phyloP scores from a whole-genome alignment of 2,888 invertebrate genomes.

The Teleiodes luculella region DNA sequence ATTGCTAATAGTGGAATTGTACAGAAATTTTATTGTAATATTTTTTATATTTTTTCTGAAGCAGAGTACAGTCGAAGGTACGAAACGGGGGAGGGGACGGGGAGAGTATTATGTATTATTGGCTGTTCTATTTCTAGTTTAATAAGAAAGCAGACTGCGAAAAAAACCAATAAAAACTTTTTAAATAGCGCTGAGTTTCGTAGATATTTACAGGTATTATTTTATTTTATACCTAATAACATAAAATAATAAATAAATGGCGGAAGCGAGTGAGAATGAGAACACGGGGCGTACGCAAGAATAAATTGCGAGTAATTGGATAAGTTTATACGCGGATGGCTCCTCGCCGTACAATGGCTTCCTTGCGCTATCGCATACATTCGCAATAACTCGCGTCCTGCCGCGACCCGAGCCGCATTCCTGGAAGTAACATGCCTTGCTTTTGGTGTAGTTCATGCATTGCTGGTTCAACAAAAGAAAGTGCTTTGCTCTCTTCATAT shows the following conservation, averaged over 20 bases:
- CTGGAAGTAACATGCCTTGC: neutral
- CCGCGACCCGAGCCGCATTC: constrained; percentile 31
- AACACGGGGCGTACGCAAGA: neutral
- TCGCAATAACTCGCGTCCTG: constrained; percentile 53
- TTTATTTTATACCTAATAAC: neutral
- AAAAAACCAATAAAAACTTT: no score
- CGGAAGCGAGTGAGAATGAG: neutral
- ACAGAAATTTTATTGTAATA: no score
- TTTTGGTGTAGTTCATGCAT: neutral
- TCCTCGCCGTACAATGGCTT: constrained; percentile 40
- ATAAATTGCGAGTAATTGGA: constrained; percentile 54
- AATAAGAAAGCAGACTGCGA: no score
- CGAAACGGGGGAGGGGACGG: no score
- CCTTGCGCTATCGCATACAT: constrained; percentile 46
- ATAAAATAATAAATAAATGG: neutral
- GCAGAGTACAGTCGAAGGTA: no score
- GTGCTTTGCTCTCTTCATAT: neutral
- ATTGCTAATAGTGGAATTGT: no score
- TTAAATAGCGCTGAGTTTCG: no score
- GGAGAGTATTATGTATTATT: no score
- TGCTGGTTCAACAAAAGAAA: neutral
- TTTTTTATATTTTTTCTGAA: no score
- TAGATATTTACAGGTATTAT: no score
- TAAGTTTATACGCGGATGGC: constrained; percentile 49
- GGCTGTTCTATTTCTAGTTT: no score